Evolutionary conservation across 1,140 invertebrate genomes (phyloP).

Genomic region (Bombus superbus): DNA sequence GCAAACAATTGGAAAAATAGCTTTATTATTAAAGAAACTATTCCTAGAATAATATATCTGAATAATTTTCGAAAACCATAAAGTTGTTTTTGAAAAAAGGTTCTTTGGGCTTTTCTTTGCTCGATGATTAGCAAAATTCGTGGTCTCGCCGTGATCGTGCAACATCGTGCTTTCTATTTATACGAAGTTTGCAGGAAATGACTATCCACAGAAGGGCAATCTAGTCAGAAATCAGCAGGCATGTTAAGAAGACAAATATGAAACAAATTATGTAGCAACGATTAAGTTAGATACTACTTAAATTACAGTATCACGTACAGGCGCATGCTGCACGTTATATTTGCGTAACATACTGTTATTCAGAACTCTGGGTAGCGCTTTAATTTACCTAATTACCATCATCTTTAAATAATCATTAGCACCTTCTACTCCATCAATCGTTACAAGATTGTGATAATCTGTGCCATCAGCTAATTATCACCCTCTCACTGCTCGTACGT

Average conservation of each 20-base stretch:
- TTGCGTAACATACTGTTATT: background rate
- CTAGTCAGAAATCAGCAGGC: background rate
- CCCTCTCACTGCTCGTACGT: background rate
- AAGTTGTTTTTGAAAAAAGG: background rate
- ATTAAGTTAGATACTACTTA: background rate
- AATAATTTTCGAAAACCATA: background rate
- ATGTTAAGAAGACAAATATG: constrained; percentile 15
- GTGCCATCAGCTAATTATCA: constrained; percentile 13
- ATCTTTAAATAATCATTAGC: constrained; percentile 30
- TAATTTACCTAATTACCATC: constrained; percentile 21
- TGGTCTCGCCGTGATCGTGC: background rate
- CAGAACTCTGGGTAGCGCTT: background rate
- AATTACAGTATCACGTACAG: constrained; percentile 8
- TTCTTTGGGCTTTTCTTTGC: background rate
- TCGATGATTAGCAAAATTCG: background rate
- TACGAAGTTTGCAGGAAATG: constrained; percentile 36
- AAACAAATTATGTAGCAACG: background rate
- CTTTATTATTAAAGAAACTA: too few species aligned
- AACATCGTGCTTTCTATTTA: background rate
- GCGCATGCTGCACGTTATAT: background rate
- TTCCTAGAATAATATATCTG: too few species aligned
- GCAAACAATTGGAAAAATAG: background rate
- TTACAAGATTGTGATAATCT: constrained; percentile 6
- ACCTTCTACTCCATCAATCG: background rate
- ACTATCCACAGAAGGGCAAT: constrained; percentile 26